phyloP scores from a whole-genome alignment of 1,140 invertebrate genomes.

The Pogonus chalceus region DNA sequence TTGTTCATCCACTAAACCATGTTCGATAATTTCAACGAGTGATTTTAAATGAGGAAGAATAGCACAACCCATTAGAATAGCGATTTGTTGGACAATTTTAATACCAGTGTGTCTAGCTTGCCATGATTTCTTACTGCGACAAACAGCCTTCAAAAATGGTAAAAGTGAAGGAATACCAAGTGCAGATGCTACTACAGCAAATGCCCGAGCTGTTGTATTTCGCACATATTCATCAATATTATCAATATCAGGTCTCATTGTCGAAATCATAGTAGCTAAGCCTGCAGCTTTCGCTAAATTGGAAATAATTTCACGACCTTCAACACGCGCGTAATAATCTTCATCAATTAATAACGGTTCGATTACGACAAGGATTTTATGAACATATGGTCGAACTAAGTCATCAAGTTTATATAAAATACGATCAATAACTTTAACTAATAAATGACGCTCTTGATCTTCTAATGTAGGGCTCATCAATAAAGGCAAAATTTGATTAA shows the following conservation, averaged over 20 bases:
- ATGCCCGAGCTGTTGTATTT: slow-evolving; percentile 97
- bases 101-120: slow-evolving; percentile 99
- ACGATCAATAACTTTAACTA: slow-evolving; percentile 99
- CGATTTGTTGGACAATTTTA: slow-evolving; percentile 99
- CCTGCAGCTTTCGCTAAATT: slow-evolving; percentile 99
- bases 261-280: slow-evolving; percentile 99
- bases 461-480: slow-evolving; percentile 99
- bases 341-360: slow-evolving; percentile 98
- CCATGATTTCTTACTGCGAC: slow-evolving; percentile 99
- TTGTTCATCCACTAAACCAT: slow-evolving; percentile 82
- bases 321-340: slow-evolving; percentile 99
- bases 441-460: slow-evolving; percentile 96
- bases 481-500: slow-evolving; percentile 97
- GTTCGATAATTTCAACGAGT: slow-evolving; percentile 98
- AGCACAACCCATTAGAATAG: slow-evolving; percentile 99
- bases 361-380: slow-evolving; percentile 99
- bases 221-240: slow-evolving; percentile 99
- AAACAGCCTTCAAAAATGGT: slow-evolving; percentile 98
- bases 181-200: slow-evolving; percentile 98
- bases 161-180: slow-evolving; percentile 95
- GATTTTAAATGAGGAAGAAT: slow-evolving; percentile 97
- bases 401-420: slow-evolving; percentile 99
- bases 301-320: slow-evolving; percentile 98
- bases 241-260: slow-evolving; percentile 99
- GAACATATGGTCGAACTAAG: slow-evolving; percentile 96